Base-by-base conservation (phyloP, 1,140 invertebrate genomes). In the Lutraria rhynchaena region DNA sequence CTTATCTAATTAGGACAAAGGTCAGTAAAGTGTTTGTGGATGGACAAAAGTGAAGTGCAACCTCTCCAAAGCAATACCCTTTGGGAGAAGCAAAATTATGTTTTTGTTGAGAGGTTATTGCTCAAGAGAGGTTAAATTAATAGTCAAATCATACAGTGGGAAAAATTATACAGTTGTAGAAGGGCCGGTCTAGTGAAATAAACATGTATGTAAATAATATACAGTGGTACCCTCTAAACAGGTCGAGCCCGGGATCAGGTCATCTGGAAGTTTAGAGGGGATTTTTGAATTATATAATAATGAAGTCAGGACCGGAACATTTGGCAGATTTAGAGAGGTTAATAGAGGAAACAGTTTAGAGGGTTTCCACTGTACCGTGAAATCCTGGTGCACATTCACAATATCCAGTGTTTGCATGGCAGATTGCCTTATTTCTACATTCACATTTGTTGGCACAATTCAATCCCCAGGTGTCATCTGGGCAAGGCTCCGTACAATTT, bases 371-470 rank as follows among this genome's bases (percentile, higher is more conserved):
- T 4, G 17, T 51, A 76, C 73, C 73, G 9, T 15, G 15, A 46
- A n/a, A 76, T 46, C 73, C 73, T 11, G 73, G 24, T 33, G 9
- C 19, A 49, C 73, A 76, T 9, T 63, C 31, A 31, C 73, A 76
- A 44, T 61, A 76, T 19, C 73, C 73, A 22, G 57, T 29, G 19
- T 11, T 76, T 7, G 31, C 37, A 27, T 76, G 57, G 51, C 73
- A 76, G 24, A 11, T 46, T n/a, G 73, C 58, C 1, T 22, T 46
- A 29, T 76, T 44, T 3, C 24, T 37, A 46, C 73, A 76, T 7
- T 15, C 19, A 29, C 73, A 76, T 1, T 33, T 3, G 29, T 76
- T 61, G 1, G 31, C 11, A 35, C 73, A 76, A 29, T 44, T 29
- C 27, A 29, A 3, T 15, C 73, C 73, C 57, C 58, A 76, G 0